phyloP scores from a whole-genome alignment of 2,888 invertebrate genomes.

The Agriopis aurantiaria region DNA sequence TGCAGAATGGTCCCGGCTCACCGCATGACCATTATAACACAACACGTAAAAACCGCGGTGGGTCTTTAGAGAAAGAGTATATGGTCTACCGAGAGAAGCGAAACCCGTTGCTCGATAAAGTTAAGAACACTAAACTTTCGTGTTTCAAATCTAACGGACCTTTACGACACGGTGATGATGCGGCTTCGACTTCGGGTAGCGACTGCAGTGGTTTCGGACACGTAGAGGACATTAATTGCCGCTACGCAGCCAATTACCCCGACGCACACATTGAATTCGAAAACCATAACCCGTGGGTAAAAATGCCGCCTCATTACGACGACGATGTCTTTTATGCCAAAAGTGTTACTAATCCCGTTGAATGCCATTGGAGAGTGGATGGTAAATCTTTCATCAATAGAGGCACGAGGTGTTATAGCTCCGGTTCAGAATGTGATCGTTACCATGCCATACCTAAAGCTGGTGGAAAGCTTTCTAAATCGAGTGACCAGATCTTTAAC shows the following conservation, averaged over 20 bases:
- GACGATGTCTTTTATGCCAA: constrained; percentile 82
- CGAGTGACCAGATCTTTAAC: constrained; percentile 85
- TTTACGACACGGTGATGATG: constrained; percentile 79
- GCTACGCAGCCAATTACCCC: constrained; percentile 69
- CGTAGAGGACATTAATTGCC: constrained; percentile 75
- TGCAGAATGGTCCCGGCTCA: constrained; percentile 75
- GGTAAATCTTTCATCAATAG: constrained; percentile 74
- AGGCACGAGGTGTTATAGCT: constrained; percentile 81
- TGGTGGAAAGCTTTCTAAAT: constrained; percentile 80
- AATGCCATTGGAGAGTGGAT: constrained; percentile 72
- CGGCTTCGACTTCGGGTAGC: constrained; percentile 83
- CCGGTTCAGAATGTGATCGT: constrained; percentile 82
- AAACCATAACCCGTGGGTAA: constrained; percentile 83
- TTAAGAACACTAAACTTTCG: constrained; percentile 89
- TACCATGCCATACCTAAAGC: constrained; percentile 79
- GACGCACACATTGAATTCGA: constrained; percentile 79
- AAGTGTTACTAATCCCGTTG: constrained; percentile 69
- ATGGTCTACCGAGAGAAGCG: constrained; percentile 88
- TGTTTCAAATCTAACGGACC: constrained; percentile 88
- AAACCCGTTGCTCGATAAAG: constrained; percentile 90
- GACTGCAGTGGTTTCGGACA: constrained; percentile 84
- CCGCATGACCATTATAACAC: constrained; percentile 82
- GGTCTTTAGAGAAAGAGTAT: constrained; percentile 86
- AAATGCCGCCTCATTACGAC: constrained; percentile 78
- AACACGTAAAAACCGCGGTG: constrained; percentile 80